phyloP scores from a whole-genome alignment of 2,888 invertebrate species.

The Julus scanicus region DNA sequence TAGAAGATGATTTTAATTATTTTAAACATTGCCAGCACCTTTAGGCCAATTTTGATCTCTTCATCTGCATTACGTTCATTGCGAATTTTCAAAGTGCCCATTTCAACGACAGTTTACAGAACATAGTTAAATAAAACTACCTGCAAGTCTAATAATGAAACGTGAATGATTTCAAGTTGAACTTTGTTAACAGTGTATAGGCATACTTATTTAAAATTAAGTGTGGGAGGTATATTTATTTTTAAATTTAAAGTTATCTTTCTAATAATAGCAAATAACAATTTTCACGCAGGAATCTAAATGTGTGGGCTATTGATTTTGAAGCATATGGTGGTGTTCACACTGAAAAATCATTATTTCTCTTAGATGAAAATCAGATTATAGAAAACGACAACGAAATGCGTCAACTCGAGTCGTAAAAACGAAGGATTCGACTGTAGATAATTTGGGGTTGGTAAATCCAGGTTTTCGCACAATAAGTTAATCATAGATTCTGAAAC shows the following conservation, averaged over 20 bases:
- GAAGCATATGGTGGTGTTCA: conserved; percentile 34
- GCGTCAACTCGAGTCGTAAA: neutral
- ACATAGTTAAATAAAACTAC: no score
- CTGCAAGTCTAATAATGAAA: no score
- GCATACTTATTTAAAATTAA: neutral
- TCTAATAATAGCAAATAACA: neutral
- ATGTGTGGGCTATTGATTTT: neutral
- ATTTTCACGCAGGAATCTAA: neutral
- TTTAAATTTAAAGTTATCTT: neutral
- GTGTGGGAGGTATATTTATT: neutral
- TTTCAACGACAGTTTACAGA: no score
- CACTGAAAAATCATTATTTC: conserved; percentile 38
- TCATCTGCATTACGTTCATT: no score
- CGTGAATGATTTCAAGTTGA: no score
- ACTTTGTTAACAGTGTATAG: no score
- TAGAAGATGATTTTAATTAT: no score
- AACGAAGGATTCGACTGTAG: conserved; percentile 6
- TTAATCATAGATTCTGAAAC: neutral
- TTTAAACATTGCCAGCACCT: no score
- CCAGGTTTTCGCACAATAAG: neutral
- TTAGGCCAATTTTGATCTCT: no score
- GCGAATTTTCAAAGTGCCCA: no score
- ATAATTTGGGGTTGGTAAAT: neutral
- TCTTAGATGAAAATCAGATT: conserved; percentile 34
- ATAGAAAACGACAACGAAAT: neutral